Evolutionary conservation across 2,797 vertebrate species (phyloP).

Genomic region (Odontamblyopus rebecca): DNA sequence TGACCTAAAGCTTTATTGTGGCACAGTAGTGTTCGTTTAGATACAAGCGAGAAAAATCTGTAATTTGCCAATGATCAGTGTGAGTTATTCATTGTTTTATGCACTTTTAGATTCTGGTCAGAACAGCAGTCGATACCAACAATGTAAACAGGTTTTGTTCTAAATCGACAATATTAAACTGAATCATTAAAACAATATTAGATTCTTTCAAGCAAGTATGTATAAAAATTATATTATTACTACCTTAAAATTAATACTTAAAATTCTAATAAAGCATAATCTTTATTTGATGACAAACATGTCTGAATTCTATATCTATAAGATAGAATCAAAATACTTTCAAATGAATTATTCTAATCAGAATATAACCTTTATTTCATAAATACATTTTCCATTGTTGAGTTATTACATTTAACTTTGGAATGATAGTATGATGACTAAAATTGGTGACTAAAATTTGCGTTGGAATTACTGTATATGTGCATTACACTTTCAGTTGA

Average conservation of each 20-base stretch:
- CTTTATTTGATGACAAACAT: background rate
- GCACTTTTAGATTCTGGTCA: slow-evolving; percentile 7
- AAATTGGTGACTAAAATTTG: background rate
- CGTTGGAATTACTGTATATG: slow-evolving; percentile 4
- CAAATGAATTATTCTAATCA: no score
- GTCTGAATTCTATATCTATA: background rate
- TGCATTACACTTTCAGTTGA: slow-evolving; percentile 26
- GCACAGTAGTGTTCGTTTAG: slow-evolving; percentile 24
- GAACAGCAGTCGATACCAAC: background rate
- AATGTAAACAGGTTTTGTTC: background rate
- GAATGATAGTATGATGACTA: no score
- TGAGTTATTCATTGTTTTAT: background rate
- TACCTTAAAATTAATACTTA: no score
- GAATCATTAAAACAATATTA: background rate
- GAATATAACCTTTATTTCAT: background rate
- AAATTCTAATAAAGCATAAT: no score
- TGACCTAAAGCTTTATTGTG: slow-evolving; percentile 30
- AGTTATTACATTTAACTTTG: background rate
- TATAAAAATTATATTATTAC: no score
- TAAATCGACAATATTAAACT: background rate
- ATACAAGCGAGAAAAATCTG: slow-evolving; percentile 12
- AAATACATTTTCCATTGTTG: background rate
- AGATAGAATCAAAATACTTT: background rate
- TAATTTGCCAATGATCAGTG: slow-evolving; percentile 17
- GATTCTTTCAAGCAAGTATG: background rate